Evolutionary conservation across 2,888 invertebrate genomes (phyloP).

Genomic region (Agriopis aurantiaria): DNA sequence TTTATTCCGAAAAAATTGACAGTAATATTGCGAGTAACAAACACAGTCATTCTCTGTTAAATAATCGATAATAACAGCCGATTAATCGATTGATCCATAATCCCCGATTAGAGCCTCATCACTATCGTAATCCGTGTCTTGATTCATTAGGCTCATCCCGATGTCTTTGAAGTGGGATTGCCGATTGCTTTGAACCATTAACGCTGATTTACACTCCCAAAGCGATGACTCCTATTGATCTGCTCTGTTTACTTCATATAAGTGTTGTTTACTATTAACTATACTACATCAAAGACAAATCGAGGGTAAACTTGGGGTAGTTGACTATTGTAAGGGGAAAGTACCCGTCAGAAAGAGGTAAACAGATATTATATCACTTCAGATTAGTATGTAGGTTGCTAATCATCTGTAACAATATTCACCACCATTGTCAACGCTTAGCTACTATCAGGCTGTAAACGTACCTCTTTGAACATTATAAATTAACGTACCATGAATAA

Average conservation of each 20-base stretch:
- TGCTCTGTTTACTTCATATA: conserved; percentile 19
- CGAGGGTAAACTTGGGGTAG: too few relatives aligned
- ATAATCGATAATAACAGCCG: neutral
- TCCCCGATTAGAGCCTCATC: conserved; percentile 32
- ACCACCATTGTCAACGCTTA: neutral
- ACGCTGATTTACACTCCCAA: conserved; percentile 63
- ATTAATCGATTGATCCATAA: conserved; percentile 29
- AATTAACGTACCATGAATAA: too few relatives aligned
- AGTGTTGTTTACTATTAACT: conserved; percentile 11
- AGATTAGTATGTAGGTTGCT: neutral
- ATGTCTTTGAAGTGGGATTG: conserved; percentile 77
- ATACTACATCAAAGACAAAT: conserved; percentile 1
- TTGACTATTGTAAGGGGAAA: neutral
- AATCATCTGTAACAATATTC: neutral
- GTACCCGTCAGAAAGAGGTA: too few relatives aligned
- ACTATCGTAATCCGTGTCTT: conserved; percentile 56
- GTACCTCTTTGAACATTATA: neutral
- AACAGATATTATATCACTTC: neutral
- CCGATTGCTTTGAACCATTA: conserved; percentile 78
- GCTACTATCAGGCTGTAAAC: too few relatives aligned
- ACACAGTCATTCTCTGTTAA: neutral
- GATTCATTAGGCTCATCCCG: conserved; percentile 72
- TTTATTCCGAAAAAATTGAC: too few relatives aligned
- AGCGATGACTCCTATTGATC: conserved; percentile 51
- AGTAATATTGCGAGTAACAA: too few relatives aligned